Conservation (phyloP, 2,797 vertebrate species). For the Gorsachius magnificus region DNA sequence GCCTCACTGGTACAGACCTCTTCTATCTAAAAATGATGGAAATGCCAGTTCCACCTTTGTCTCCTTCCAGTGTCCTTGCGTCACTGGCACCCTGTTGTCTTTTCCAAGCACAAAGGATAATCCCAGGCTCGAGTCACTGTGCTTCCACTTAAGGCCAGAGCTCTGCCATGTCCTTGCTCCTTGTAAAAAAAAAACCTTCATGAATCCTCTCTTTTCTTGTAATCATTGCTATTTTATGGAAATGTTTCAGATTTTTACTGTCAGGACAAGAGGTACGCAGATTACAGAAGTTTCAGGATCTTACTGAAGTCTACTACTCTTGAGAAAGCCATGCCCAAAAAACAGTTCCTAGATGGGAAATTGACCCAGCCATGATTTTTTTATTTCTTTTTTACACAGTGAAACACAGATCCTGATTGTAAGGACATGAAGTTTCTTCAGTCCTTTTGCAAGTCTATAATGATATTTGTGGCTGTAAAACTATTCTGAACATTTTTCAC, state of each 20-base stretch:
- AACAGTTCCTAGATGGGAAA: background rate
- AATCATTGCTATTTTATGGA: background rate
- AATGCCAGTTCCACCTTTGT: conserved; percentile 58
- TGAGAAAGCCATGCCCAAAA: background rate
- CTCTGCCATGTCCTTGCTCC: background rate
- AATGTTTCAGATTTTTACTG: background rate
- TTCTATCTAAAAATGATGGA: conserved; percentile 61
- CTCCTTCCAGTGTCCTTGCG: conserved; percentile 52
- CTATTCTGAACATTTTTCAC: background rate
- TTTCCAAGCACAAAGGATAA: conserved; percentile 35
- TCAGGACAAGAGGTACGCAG: background rate
- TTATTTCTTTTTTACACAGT: background rate
- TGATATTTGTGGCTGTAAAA: background rate
- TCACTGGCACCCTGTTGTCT: conserved; percentile 30
- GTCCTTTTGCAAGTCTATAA: background rate
- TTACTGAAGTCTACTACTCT: background rate
- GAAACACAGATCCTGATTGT: background rate
- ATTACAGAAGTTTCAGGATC: background rate
- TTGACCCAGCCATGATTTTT: background rate
- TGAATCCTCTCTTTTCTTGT: background rate
- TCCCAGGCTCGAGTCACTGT: background rate
- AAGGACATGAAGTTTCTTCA: background rate
- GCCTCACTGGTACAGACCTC: conserved; percentile 31
- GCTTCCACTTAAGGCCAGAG: background rate
- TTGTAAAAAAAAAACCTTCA: background rate